Evolutionary conservation across 2,888 invertebrate genomes (phyloP), one percentile per base, ranked within the genome.

Genomic region (Heteropelma amictum): DNA sequence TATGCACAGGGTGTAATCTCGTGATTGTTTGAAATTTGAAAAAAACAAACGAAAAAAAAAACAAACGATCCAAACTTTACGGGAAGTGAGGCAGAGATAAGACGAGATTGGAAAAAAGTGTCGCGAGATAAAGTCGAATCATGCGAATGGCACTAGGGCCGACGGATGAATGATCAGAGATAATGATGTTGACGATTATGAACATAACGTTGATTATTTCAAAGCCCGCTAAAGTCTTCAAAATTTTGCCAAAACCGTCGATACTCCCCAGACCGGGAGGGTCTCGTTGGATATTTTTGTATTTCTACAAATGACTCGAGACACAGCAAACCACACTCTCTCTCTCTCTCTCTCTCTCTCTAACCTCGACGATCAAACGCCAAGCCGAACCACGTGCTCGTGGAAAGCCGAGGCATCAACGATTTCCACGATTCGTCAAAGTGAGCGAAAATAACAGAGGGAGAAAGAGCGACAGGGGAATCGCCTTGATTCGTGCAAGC

Each of bases 301-400:
- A n/a, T 14, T 65, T 60, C 38, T 61, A 58, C 51, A 26, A n/a
- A 28, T 21, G 51, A 23, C 17, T 51, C 65, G 7, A 68, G 70
- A 81, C 84, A 85, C 85, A 86, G 85, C 85, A 85, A 86, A 86
- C 84, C 77, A 81, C 85, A 84, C 84, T 84, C 81, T 76, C 79
- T 80, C 80, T 51, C 33, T 33, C 2, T 3, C 33, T 33, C n/a
- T 78, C n/a, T n/a, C n/a, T n/a, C n/a, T n/a, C n/a, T n/a, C n/a
- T n/a, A 79, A 72, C 69, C 67, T 60, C 23, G 58, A 58, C 69
- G 14, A 28, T 33, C 53, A 45, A 63, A 30, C 42, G 53, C n/a
- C 19, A 38, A 40, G 17, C 30, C n/a, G n/a, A n/a, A n/a, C n/a
- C n/a, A n/a, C n/a, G n/a, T n/a, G n/a, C n/a, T n/a, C n/a, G n/a